A percentile compares a stretch with the other conserved stretches of the same genome.
Evolutionary conservation across 2,113 vertebrate species (phyloP).

Genomic region (Hippocampus barbouri): DNA sequence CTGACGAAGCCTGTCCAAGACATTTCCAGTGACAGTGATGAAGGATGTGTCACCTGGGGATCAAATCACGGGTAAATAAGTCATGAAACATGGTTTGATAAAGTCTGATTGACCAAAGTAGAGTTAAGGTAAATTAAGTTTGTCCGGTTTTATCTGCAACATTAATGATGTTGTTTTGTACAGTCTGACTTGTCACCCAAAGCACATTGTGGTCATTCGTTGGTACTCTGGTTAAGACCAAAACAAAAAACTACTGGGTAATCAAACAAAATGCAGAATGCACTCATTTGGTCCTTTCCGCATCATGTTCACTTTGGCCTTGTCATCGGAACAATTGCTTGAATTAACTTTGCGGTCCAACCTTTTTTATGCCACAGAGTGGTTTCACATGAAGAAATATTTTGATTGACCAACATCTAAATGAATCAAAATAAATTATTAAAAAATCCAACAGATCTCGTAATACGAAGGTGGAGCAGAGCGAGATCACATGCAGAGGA

Average conservation of each 20-base stretch:
- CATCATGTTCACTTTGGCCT: no score
- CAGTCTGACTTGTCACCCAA: neutral
- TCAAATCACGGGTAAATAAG: conserved; percentile 64
- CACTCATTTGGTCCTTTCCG: no score
- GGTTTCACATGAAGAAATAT: neutral
- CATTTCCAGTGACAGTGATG: conserved; percentile 56
- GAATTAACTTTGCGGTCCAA: no score
- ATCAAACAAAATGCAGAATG: no score
- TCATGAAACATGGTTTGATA: neutral
- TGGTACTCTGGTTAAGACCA: neutral
- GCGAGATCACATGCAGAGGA: no score
- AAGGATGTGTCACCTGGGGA: conserved; percentile 66
- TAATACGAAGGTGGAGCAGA: no score
- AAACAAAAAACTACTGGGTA: no score
- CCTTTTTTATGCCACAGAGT: no score
- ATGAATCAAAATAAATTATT: neutral
- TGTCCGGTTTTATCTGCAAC: neutral
- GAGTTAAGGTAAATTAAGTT: neutral
- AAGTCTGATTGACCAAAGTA: no score
- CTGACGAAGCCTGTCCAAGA: conserved; percentile 48
- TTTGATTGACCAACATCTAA: neutral
- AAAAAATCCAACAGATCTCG: neutral
- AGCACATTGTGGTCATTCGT: neutral
- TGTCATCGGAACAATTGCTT: no score
- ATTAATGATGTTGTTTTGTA: neutral